These are phyloP conservation scores for Cinara cedri DNA, from an alignment of 2,888 invertebrate genomes.

Conservation along the genomic window DNA sequence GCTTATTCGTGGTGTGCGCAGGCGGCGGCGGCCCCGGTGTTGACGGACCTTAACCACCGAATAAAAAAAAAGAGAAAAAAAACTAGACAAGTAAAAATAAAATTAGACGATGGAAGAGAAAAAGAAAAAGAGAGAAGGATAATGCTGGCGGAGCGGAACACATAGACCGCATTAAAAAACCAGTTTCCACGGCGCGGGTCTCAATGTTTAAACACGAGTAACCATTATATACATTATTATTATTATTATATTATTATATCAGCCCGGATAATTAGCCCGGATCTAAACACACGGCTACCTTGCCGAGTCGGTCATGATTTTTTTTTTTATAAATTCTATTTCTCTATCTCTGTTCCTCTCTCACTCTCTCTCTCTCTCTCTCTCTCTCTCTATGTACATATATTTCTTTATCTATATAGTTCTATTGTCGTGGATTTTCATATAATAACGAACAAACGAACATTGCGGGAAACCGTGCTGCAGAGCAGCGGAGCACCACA, in stretches of 20 bases:
- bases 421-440: constrained; percentile 26
- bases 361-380: too few species aligned
- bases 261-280: constrained; percentile 52
- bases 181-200: constrained; percentile 51
- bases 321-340: background rate
- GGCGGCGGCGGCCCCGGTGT: constrained; percentile 18
- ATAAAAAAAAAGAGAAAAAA: background rate
- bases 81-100: constrained; percentile 34
- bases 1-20: background rate
- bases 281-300: constrained; percentile 27
- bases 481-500: background rate
- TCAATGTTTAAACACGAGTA: constrained; percentile 50
- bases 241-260: constrained; percentile 40
- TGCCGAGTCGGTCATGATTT: constrained; percentile 32
- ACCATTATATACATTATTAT: constrained; percentile 25
- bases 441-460: background rate
- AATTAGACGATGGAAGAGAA: constrained; percentile 25
- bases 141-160: constrained; percentile 54
- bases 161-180: constrained; percentile 41
- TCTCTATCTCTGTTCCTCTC: too few species aligned
- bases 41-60: constrained; percentile 40
- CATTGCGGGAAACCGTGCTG: background rate
- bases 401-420: too few species aligned
- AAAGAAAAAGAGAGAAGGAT: constrained; percentile 38
- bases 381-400: too few species aligned